A percentile compares a stretch with the other conserved stretches of the same genome.
Conservation (phyloP, 2,113 vertebrate species). For the Ailuropoda melanoleuca region DNA sequence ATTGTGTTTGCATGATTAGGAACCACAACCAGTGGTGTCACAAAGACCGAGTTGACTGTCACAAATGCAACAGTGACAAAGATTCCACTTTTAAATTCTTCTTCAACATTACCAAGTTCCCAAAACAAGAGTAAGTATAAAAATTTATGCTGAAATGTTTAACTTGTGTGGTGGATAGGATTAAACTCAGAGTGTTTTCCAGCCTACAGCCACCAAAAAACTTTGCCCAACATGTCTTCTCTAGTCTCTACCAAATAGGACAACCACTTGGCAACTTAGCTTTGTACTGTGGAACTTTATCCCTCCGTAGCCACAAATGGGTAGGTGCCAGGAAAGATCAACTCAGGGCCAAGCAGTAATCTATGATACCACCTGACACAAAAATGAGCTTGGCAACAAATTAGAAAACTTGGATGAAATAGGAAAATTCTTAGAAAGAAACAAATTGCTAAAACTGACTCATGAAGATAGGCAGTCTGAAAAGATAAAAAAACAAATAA, state of each 20-base stretch:
- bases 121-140: constrained; percentile 54
- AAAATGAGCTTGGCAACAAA: neutral
- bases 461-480: neutral
- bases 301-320: neutral
- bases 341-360: neutral
- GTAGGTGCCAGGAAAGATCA: neutral
- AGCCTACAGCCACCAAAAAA: neutral
- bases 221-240: neutral
- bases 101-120: neutral
- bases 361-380: neutral
- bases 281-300: neutral
- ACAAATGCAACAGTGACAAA: neutral
- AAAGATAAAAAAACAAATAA: neutral
- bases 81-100: neutral
- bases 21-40: neutral
- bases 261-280: neutral
- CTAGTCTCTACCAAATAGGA: neutral
- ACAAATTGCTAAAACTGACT: neutral
- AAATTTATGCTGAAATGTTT: neutral
- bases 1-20: constrained; percentile 2
- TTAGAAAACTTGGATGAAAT: neutral
- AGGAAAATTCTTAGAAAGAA: neutral
- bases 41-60: neutral
- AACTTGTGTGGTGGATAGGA: neutral
- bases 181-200: neutral